Evolutionary conservation across 1,140 invertebrate genomes (phyloP), one percentile per base, ranked within the genome.

Genomic region (Hypothenemus hampei): DNA sequence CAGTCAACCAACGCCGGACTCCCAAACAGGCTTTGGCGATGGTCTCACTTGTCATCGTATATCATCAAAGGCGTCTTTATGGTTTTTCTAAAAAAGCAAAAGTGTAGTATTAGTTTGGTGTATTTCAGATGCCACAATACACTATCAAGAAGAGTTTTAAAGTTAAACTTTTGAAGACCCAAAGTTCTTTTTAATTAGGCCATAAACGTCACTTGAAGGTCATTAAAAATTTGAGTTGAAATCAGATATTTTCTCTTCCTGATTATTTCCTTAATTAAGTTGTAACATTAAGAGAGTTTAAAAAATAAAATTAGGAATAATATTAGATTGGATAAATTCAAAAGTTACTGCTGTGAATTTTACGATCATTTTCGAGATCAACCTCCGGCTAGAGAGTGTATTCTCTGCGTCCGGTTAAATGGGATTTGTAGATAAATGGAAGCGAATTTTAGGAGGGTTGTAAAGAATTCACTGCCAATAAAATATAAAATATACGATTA

Each of bases 391-490:
- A 50, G 40, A n/a, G n/a, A 50, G n/a, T 39, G 23, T 7, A 50
- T 50, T 50, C 40, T 39, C 36, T n/a, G n/a, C 16, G 35, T 50
- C 47, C 35, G n/a, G 11, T 39, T 45, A 45, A 54, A 54, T 54
- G 51, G 40, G 51, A 54, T 54, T 54, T 54, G 24, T 39, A 45
- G 51, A 54, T 45, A 54, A 54, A 54, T 54, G 51, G 51, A 54
- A 35, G 51, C 21, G 40, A 35, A 23, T 11, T 54, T 54, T 54
- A 29, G 3, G 41, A 19, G 8, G 26, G 10, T 26, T 31, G 23
- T 54, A 54, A 54, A 54, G 45, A 44, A 54, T 35, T 54, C 40
- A 54, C 29, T 29, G 36, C 51, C 40, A 39, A 54, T 54, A 52
- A 52, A 52, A 37, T 31, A 52, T 52, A 52, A 52, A 41, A 52